Percentiles rank a stretch among this genome's conserved stretches.
Evolutionary conservation across 2,888 invertebrate species (phyloP).

Genomic region (Mylabris sibirica): DNA sequence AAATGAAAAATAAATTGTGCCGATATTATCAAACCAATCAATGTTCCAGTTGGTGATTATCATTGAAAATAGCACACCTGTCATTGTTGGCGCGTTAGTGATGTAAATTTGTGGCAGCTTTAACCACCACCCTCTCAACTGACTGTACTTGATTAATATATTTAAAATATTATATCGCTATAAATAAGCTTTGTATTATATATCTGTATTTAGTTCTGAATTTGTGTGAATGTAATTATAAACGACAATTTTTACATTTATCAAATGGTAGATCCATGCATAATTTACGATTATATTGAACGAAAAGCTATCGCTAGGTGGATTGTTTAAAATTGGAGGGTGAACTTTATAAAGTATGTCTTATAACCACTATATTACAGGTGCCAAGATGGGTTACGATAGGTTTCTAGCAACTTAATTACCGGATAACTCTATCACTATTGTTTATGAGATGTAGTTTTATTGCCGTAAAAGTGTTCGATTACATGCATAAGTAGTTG

Average conservation of each 20-base stretch:
- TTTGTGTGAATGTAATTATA: conserved; percentile 6
- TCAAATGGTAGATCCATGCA: conserved; percentile 33
- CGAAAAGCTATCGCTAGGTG: conserved; percentile 27
- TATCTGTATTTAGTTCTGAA: conserved; percentile 7
- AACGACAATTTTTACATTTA: conserved; percentile 43
- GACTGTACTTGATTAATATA: conserved; percentile 24
- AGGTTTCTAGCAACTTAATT: conserved; percentile 46
- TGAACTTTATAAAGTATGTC: conserved; percentile 19
- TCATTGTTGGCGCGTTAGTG: conserved; percentile 36
- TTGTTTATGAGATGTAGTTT: conserved; percentile 46
- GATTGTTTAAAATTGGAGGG: conserved; percentile 13
- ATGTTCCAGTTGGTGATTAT: conserved; percentile 47
- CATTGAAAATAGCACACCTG: conserved; percentile 47
- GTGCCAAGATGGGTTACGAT: conserved; percentile 47
- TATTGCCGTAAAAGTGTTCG: conserved; percentile 44
- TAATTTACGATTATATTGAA: conserved; percentile 49
- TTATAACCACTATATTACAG: conserved; percentile 34
- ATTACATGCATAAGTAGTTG: conserved; percentile 41
- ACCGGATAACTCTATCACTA: conserved; percentile 51
- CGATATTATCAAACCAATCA: conserved; percentile 26
- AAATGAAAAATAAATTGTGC: conserved; percentile 7
- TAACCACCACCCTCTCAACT: neutral
- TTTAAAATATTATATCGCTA: neutral
- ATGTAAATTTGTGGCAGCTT: neutral
- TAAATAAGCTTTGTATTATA: neutral